Evolutionary conservation across 1,140 invertebrate genomes (phyloP).

Genomic region (Apis laboriosa): DNA sequence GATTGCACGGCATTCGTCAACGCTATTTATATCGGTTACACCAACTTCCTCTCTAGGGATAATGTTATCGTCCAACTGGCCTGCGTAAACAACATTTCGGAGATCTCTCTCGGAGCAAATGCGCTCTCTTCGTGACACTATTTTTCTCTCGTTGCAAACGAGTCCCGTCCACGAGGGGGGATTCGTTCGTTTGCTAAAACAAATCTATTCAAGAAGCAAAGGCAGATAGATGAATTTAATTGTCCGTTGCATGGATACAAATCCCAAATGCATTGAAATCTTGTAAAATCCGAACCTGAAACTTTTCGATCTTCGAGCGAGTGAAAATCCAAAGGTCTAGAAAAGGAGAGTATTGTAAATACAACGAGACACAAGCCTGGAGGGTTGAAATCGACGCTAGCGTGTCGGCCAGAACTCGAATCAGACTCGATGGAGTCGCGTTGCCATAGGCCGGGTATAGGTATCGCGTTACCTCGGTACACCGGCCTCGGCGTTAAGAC

Average conservation of each 20-base stretch:
- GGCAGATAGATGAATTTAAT: too few species aligned
- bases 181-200: not conserved
- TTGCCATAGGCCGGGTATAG: constrained; percentile 33
- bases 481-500: constrained; percentile 61
- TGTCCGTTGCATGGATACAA: too few species aligned
- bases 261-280: not conserved
- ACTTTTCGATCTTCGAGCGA: not conserved
- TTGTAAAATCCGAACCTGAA: not conserved
- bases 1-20: constrained; percentile 48
- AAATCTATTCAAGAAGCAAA: not conserved
- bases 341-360: not conserved
- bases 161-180: not conserved
- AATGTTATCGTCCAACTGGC: constrained; percentile 38
- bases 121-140: not conserved
- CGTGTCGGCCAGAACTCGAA: constrained; percentile 28
- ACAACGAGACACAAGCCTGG: not conserved
- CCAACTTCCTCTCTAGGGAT: constrained; percentile 47
- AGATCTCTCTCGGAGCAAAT: constrained; percentile 8
- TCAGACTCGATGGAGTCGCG: constrained; percentile 35
- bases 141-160: not conserved
- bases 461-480: constrained; percentile 63
- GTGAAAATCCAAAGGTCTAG: not conserved
- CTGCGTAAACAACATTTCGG: constrained; percentile 47
- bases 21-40: constrained; percentile 56
- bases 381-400: constrained; percentile 40